phyloP scores from a whole-genome alignment of 2,888 invertebrate genomes.

The Erebia ligea region DNA sequence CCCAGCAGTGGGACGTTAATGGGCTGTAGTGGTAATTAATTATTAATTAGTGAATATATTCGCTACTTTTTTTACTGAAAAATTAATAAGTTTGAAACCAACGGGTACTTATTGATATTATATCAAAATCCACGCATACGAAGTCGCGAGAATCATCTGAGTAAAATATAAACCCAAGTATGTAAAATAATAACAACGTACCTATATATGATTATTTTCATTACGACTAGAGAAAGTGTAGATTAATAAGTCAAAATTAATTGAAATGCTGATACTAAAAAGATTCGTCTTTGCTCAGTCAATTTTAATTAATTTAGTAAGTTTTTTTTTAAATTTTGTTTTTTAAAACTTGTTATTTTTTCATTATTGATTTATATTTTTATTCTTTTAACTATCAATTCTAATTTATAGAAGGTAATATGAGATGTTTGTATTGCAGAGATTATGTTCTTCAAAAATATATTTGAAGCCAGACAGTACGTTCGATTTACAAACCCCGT shows the following conservation, averaged over 20 bases:
- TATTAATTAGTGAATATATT: too few relatives aligned
- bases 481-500: not conserved
- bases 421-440: constrained; percentile 28
- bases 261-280: constrained; percentile 5
- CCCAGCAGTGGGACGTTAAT: too few relatives aligned
- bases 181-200: not conserved
- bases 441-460: constrained; percentile 20
- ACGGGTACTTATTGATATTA: too few relatives aligned
- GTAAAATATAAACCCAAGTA: not conserved
- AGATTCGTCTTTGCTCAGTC: constrained; percentile 13
- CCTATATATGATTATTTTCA: too few relatives aligned
- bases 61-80: too few relatives aligned
- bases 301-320: not conserved
- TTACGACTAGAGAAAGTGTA: not conserved
- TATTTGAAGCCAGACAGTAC: constrained; percentile 21
- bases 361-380: not conserved
- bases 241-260: not conserved
- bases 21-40: too few relatives aligned
- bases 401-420: not conserved
- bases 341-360: not conserved
- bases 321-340: not conserved
- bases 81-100: too few relatives aligned
- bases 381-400: too few relatives aligned
- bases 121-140: too few relatives aligned
- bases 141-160: not conserved